Evolutionary conservation across 2,113 vertebrate genomes (phyloP), one percentile per base, ranked within the genome.

Genomic region (Trinectes maculatus): DNA sequence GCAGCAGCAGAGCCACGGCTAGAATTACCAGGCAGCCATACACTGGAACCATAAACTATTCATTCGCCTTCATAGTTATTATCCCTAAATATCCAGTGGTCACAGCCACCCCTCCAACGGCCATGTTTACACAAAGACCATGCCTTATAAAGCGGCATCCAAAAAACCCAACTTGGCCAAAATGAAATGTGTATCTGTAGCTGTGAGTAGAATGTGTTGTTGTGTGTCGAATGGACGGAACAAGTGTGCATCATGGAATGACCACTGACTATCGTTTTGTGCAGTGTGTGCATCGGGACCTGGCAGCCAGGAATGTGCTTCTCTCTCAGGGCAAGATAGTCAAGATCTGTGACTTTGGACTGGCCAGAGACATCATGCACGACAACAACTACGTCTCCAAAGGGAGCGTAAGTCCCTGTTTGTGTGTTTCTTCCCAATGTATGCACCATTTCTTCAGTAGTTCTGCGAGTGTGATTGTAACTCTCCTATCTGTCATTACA

Each of bases 301-400:
- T 99, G 79, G 98, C 98, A 0, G 98, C 98, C 75, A 95, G 98
- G 28, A 99, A 99, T 1, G 98, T 99, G 63, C 95, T 99, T n/a
- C 91, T 99, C 75, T 98, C 98, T 40, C 96, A 99, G 77, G 97
- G 98, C 51, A 99, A 97, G 85, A 98, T 99, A 0, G 97, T 99
- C 84, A 99, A 99, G 92, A 99, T 99, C 88, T 99, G 98, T 82
- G 98, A 99, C 89, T 99, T 99, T 44, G 98, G 97, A 13, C 85
- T 99, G 82, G 98, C 98, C 68, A 93, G 98, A 80, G 98, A 99
- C 88, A 99, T 99, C 89, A 98, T 99, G 98, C 98, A 99, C 5
- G 98, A 99, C 85, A 98, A 96, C 55, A 99, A 99, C 92, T 99
- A 99, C 8, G 98, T 99, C 74, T 99, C 98, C 42, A 99, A 99